Evolutionary conservation across 2,888 invertebrate genomes (phyloP).

Genomic region (Cancer borealis): DNA sequence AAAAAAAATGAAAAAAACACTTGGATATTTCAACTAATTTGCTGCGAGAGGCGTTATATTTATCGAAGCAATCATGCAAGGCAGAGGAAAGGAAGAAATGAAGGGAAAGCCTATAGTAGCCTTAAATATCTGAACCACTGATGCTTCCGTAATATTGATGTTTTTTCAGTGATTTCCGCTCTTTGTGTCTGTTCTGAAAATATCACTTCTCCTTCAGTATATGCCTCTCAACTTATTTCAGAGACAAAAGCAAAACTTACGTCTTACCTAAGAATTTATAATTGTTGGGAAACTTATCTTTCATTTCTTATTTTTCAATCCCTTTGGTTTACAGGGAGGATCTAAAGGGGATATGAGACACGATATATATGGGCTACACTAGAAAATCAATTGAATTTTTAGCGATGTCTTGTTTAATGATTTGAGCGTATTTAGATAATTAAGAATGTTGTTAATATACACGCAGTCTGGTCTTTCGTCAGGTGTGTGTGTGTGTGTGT

Average conservation of each 20-base stretch:
- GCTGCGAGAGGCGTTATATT: background rate
- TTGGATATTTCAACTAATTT: background rate
- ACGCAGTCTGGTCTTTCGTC: background rate
- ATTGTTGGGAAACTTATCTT: background rate
- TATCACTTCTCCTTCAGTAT: background rate
- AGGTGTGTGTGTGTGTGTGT: slow-evolving; percentile 20
- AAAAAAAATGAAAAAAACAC: background rate
- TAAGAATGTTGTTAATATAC: background rate
- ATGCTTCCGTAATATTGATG: background rate
- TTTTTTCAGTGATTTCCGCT: background rate
- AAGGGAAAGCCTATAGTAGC: background rate
- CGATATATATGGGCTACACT: too few relatives aligned
- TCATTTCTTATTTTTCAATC: background rate
- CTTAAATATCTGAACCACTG: background rate
- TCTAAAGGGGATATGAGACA: too few relatives aligned
- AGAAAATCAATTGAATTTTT: too few relatives aligned
- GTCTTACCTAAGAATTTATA: too few relatives aligned
- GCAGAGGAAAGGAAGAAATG: background rate
- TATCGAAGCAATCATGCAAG: background rate
- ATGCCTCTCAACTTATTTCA: background rate
- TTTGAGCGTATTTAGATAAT: background rate
- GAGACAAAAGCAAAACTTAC: background rate
- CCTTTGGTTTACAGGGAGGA: background rate
- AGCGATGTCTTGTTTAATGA: too few relatives aligned
- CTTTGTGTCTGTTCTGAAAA: background rate